phyloP scores from a whole-genome alignment of 2,797 vertebrate species.

The Hemitrygon akajei region DNA sequence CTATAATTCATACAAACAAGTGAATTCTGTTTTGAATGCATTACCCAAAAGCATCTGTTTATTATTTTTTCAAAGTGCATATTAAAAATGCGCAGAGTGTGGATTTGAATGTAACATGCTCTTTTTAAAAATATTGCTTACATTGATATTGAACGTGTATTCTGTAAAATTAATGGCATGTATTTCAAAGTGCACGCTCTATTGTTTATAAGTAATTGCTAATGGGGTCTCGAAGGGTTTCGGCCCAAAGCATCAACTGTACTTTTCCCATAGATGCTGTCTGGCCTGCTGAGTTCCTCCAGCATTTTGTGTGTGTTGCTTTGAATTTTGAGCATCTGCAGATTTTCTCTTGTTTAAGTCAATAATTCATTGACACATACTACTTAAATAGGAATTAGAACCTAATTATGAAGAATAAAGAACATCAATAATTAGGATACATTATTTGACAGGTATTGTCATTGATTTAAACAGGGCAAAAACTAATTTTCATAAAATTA shows the following conservation, averaged over 20 bases:
- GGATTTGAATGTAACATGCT: background rate
- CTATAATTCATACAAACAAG: background rate
- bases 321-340: no score
- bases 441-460: background rate
- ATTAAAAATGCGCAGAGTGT: background rate
- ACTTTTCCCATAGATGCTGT: no score
- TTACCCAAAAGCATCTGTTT: background rate
- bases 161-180: background rate
- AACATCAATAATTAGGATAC: background rate
- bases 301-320: no score
- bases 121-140: conserved; percentile 41
- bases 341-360: no score
- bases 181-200: background rate
- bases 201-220: background rate
- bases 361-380: background rate
- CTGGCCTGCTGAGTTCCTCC: no score
- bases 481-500: background rate
- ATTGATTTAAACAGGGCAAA: background rate
- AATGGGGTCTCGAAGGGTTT: no score
- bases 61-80: background rate
- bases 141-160: background rate
- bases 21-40: background rate
- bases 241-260: no score
- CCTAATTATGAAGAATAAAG: background rate
- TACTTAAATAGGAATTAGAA: background rate